Evolutionary conservation across 2,797 vertebrate genomes (phyloP).

Genomic region (Hypotaenidia philippensis): DNA sequence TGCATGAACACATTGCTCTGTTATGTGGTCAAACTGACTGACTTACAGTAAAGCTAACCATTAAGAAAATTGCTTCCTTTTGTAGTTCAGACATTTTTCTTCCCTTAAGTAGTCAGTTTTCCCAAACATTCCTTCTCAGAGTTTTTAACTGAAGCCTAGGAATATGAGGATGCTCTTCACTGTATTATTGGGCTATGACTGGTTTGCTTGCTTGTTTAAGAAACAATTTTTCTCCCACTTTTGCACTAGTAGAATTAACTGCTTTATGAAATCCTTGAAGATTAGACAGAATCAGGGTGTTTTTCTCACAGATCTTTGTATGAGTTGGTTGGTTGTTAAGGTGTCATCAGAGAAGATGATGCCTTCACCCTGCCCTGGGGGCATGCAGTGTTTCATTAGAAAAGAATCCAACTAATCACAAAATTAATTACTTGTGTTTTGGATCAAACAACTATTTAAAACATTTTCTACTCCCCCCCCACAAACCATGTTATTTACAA

Average conservation of each 20-base stretch:
- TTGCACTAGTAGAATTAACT: not conserved
- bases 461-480: not conserved
- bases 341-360: not conserved
- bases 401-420: not conserved
- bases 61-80: not conserved
- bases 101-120: not conserved
- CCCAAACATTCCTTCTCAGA: not conserved
- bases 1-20: not conserved
- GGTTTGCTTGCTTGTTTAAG: not conserved
- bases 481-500: not conserved
- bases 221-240: not conserved
- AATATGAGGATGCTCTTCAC: rapidly evolving
- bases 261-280: not conserved
- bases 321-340: not conserved
- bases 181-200: rapidly evolving
- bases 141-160: not conserved
- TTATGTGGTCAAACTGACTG: rapidly evolving
- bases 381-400: not conserved
- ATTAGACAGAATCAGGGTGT: not conserved
- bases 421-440: not conserved
- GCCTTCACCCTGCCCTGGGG: not conserved
- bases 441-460: not conserved
- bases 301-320: not conserved
- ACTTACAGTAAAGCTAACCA: not conserved
- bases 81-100: not conserved